These are phyloP conservation scores for Macropis europaea DNA, from an alignment of 2,888 invertebrate species.

Conservation along the genomic window DNA sequence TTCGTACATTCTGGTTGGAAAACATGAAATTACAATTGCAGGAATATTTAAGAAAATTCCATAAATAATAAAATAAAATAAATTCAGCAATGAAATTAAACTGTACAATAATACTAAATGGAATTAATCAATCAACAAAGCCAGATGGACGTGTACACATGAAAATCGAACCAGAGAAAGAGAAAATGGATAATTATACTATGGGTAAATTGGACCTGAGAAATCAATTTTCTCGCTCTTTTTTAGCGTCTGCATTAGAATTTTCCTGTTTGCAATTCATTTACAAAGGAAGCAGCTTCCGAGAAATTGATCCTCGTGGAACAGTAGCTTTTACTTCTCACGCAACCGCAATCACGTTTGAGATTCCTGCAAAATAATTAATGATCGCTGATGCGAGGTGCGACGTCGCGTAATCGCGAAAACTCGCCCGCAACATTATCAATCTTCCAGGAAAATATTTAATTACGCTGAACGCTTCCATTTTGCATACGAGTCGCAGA, in stretches of 20 bases:
- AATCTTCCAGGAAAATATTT: constrained; percentile 43
- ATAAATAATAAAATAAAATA: too few species aligned
- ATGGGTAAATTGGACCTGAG: too few species aligned
- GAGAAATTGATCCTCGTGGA: background rate
- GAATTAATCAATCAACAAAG: too few species aligned
- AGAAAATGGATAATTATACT: too few species aligned
- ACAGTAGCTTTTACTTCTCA: background rate
- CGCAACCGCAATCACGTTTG: background rate
- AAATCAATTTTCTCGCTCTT: too few species aligned
- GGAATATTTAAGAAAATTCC: background rate
- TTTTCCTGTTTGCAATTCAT: background rate
- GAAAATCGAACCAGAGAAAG: too few species aligned
- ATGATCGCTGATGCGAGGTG: constrained; percentile 14
- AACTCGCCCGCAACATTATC: constrained; percentile 35
- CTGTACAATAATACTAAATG: too few species aligned
- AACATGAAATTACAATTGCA: background rate
- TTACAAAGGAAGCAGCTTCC: constrained; percentile 18
- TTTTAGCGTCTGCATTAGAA: background rate
- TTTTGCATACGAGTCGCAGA: constrained; percentile 27
- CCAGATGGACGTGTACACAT: too few species aligned
- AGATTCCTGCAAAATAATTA: constrained; percentile 23
- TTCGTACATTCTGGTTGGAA: too few species aligned
- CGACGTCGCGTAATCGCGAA: constrained; percentile 21
- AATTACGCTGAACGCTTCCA: constrained; percentile 40
- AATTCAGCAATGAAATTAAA: too few species aligned